Evolutionary conservation across 1,140 invertebrate genomes (phyloP).

Genomic region (Zaprionus vittiger): DNA sequence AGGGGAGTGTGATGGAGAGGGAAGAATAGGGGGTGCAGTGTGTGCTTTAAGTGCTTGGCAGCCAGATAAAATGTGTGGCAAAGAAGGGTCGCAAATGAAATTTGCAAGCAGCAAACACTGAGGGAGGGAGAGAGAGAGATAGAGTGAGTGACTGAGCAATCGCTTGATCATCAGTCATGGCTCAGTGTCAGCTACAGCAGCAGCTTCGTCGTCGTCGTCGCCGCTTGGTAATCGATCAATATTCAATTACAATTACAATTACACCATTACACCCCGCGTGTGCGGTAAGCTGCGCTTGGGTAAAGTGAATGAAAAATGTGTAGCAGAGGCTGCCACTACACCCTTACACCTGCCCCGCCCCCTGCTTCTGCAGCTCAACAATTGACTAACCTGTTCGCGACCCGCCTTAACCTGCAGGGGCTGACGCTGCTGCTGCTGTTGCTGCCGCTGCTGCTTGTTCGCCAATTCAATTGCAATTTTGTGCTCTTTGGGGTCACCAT

Average conservation of each 20-base stretch:
- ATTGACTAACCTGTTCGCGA: slow-evolving; percentile 43
- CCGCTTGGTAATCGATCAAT: slow-evolving; percentile 59
- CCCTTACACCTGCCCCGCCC: not conserved
- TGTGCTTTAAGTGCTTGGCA: slow-evolving; percentile 35
- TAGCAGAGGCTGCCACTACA: too few relatives aligned
- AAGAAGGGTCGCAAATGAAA: slow-evolving; percentile 34
- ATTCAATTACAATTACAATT: slow-evolving; percentile 56
- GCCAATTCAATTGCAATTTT: slow-evolving; percentile 58
- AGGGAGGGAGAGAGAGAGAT: not conserved
- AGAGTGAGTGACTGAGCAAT: too few relatives aligned
- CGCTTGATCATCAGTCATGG: slow-evolving; percentile 50
- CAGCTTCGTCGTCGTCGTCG: slow-evolving; percentile 8
- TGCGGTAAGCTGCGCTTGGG: slow-evolving; percentile 13
- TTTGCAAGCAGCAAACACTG: slow-evolving; percentile 22
- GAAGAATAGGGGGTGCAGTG: not conserved
- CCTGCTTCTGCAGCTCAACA: not conserved
- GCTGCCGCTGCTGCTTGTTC: not conserved
- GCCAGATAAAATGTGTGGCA: slow-evolving; percentile 28
- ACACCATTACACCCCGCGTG: slow-evolving; percentile 35
- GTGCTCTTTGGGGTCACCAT: slow-evolving; percentile 33
- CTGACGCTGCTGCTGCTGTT: too few relatives aligned
- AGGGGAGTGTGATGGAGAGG: not conserved
- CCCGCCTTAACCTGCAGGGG: slow-evolving; percentile 18
- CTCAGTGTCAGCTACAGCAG: slow-evolving; percentile 34
- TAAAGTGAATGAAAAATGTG: slow-evolving; percentile 24